Conservation (phyloP, 2,888 invertebrate species). For the Caenorhabditis panamensis region DNA sequence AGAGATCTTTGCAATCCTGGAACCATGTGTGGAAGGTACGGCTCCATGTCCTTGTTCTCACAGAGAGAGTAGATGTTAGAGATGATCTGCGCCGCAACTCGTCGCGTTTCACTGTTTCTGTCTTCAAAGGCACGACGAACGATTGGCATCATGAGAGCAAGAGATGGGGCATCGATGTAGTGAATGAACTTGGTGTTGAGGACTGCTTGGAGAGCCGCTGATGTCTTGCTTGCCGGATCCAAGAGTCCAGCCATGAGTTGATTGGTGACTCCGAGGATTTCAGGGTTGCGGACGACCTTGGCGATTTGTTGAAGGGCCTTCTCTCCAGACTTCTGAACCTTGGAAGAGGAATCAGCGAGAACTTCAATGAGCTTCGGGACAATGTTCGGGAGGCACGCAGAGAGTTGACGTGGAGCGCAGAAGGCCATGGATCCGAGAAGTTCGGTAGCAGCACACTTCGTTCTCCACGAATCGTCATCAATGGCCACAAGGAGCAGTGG, state of each 20-base stretch:
- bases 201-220: constrained; percentile 62
- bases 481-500: constrained; percentile 93
- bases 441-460: constrained; percentile 86
- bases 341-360: constrained; percentile 93
- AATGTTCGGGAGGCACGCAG: constrained; percentile 96
- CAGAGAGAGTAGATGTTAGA: constrained; percentile 99
- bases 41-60: constrained; percentile 96
- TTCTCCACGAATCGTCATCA: constrained; percentile 98
- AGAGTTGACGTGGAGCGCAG: constrained; percentile 98
- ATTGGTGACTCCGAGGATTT: constrained; percentile 86
- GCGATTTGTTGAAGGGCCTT: constrained; percentile 96
- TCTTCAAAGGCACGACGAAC: constrained; percentile 98
- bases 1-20: constrained; percentile 96
- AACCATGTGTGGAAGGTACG: constrained; percentile 95
- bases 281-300: constrained; percentile 97
- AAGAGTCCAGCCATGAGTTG: constrained; percentile 73
- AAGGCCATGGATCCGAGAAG: constrained; percentile 92
- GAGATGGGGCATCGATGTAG: constrained; percentile 97
- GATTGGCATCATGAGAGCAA: constrained; percentile 99
- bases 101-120: constrained; percentile 96
- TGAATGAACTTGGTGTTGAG: constrained; percentile 90
- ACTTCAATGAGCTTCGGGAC: constrained; percentile 98
- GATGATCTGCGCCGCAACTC: constrained; percentile 99
- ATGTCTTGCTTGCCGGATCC: constrained; percentile 91
- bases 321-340: constrained; percentile 84